A percentile compares a stretch with the other conserved stretches of the same genome.
phyloP scores from a whole-genome alignment of 2,888 invertebrate species.

The Salpingus planirostris region DNA sequence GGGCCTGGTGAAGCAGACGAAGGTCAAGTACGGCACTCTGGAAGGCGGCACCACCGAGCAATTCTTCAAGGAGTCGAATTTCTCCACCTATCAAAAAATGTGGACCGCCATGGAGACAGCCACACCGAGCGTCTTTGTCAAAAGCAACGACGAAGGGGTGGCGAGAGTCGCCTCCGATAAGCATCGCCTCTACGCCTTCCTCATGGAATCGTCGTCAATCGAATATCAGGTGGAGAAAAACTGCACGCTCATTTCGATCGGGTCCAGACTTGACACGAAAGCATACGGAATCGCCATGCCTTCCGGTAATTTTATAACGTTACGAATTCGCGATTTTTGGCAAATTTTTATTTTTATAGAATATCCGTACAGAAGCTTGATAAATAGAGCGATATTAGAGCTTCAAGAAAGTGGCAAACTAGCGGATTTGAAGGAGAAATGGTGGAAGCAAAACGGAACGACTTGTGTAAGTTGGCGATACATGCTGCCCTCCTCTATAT shows the following conservation, averaged over 20 bases:
- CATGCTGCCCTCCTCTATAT: no score
- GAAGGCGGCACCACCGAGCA: slow-evolving; percentile 83
- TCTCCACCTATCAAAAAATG: slow-evolving; percentile 29
- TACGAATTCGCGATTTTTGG: no score
- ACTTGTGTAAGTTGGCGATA: no score
- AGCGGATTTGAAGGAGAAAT: slow-evolving; percentile 72
- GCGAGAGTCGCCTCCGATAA: slow-evolving; percentile 72
- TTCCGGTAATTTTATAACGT: no score
- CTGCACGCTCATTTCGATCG: slow-evolving; percentile 76
- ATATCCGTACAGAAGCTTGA: slow-evolving; percentile 66
- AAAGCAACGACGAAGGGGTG: slow-evolving; percentile 76
- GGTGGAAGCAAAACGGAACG: slow-evolving; percentile 90
- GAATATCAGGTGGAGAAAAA: slow-evolving; percentile 84
- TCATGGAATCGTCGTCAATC: slow-evolving; percentile 94
- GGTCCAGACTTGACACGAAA: slow-evolving; percentile 76
- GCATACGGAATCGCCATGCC: slow-evolving; percentile 92
- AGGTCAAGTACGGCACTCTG: slow-evolving; percentile 87
- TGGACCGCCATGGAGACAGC: slow-evolving; percentile 63
- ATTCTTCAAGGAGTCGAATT: slow-evolving; percentile 68
- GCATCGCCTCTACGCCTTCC: slow-evolving; percentile 76
- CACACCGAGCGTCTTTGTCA: slow-evolving; percentile 71
- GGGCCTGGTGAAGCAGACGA: slow-evolving; percentile 84
- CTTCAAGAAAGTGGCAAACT: slow-evolving; percentile 83
- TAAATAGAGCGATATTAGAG: slow-evolving; percentile 83
- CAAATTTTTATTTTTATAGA: no score